Conservation (phyloP, 2,797 vertebrate species). For the Myripristis jacobus region DNA sequence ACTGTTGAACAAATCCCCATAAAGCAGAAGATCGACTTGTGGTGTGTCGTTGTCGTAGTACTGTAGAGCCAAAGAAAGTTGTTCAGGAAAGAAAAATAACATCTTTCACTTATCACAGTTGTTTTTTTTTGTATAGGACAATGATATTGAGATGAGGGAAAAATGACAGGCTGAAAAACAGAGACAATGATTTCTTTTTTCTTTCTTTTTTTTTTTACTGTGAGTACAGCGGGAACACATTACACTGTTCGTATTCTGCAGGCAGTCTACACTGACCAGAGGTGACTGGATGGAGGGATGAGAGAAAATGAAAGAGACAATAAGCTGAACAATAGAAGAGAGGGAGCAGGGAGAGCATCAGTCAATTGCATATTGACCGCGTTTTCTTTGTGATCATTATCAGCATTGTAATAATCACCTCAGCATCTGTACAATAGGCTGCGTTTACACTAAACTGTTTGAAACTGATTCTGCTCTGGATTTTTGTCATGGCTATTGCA, state of each 20-base stretch:
- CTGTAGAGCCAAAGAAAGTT: not conserved
- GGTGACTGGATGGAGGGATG: not conserved
- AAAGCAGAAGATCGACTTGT: too few species aligned
- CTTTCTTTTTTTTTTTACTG: too few species aligned
- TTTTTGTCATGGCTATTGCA: not conserved
- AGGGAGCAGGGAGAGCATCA: slow-evolving; percentile 13
- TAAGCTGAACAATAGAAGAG: not conserved
- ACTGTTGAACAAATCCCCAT: too few species aligned
- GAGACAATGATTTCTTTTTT: too few species aligned
- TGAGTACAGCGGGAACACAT: not conserved
- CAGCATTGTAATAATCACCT: slow-evolving; percentile 36
- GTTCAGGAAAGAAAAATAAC: not conserved
- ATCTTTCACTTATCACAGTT: not conserved
- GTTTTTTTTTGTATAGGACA: too few species aligned
- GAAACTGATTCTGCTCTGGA: not conserved
- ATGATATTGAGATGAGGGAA: too few species aligned
- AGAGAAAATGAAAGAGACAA: slow-evolving; percentile 5
- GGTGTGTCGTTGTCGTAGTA: not conserved
- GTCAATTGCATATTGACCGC: slow-evolving; percentile 16
- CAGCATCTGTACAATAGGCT: slow-evolving; percentile 2
- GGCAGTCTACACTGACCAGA: not conserved
- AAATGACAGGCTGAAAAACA: too few species aligned
- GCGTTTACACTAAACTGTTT: not conserved
- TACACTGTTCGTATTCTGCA: not conserved
- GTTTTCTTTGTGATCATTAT: slow-evolving; percentile 16